Base-by-base conservation (phyloP, 2,113 vertebrate species). In the Semnornis frantzii region DNA sequence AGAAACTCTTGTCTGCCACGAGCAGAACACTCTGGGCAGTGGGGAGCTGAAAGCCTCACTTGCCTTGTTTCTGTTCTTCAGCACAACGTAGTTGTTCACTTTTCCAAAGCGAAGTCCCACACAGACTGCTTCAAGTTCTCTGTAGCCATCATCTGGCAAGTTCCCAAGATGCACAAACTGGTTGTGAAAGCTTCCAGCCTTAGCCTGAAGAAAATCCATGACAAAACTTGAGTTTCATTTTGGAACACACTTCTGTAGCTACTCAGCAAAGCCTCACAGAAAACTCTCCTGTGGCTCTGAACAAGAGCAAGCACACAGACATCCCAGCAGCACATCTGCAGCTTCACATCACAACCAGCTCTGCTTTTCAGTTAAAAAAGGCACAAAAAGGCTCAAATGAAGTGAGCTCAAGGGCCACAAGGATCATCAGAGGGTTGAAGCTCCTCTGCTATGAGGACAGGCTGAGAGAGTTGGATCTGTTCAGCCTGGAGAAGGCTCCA, bases 1-100 rank as follows among this genome's bases (percentile, higher is more conserved):
- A 28, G 25, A 59, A 39, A 18, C 9, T 18, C 21, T 27, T 31
- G 10, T 17, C 17, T 73, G 50, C 23, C n/a, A 4, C 7, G 10
- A 72, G 12, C 34, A 54, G 27, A 62, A 14, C 10, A 11, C 10
- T 33, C 37, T 5, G n/a, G 50, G 50, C 28, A 16, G 9, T n/a
- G 25, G 21, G 21, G 24, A 69, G n/a, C 31, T 18, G 8, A 52
- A 15, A 11, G 3, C 10, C 13, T 18, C 0, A 18, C 4, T 93
- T 78, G 98, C 98, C 97, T 97, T 98, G 73, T 97, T 98, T 74
- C 94, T 98, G 69, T 98, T 98, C 78, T 90, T 97, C 48, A 98
- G 85, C 17, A 97, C 95, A 31, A 98, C 73, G 5, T 98, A 97
- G 42, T 97, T 96, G 73, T 97, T 93, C 9, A 98, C 98, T 59